Evolutionary conservation across 2,888 invertebrate species (phyloP).

Genomic region (Cloeon dipterum): DNA sequence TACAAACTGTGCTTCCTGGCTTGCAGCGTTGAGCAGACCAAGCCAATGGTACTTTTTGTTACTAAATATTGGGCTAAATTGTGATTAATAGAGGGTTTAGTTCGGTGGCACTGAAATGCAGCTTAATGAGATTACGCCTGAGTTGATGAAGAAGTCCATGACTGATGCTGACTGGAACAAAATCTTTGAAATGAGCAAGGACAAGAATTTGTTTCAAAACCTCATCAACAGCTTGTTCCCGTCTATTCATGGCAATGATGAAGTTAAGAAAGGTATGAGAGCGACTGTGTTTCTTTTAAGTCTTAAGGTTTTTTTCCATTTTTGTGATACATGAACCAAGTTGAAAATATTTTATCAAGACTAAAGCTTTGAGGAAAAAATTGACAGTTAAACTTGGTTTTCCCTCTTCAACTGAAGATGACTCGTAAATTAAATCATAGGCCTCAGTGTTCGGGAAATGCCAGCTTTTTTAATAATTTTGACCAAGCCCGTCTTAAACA

Average conservation of each 20-base stretch:
- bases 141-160: constrained; percentile 85
- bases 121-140: constrained; percentile 73
- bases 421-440: too few species aligned
- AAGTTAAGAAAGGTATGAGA: constrained; percentile 56
- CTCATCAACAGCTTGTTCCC: constrained; percentile 83
- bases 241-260: constrained; percentile 89
- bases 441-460: too few species aligned
- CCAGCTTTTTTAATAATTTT: too few species aligned
- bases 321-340: too few species aligned
- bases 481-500: too few species aligned
- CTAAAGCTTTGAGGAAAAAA: too few species aligned
- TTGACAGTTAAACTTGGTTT: too few species aligned
- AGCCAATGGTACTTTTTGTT: constrained; percentile 53
- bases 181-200: constrained; percentile 91
- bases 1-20: constrained; percentile 85
- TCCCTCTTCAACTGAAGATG: too few species aligned
- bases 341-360: too few species aligned
- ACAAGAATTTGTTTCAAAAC: constrained; percentile 73
- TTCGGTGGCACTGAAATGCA: constrained; percentile 69
- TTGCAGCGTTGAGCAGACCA: constrained; percentile 73
- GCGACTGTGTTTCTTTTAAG: too few species aligned
- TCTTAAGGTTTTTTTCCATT: too few species aligned
- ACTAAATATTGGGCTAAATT: not conserved
- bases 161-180: constrained; percentile 84
- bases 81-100: constrained; percentile 13